phyloP scores from a whole-genome alignment of 1,140 invertebrate species.

The Drosophila eugracilis region DNA sequence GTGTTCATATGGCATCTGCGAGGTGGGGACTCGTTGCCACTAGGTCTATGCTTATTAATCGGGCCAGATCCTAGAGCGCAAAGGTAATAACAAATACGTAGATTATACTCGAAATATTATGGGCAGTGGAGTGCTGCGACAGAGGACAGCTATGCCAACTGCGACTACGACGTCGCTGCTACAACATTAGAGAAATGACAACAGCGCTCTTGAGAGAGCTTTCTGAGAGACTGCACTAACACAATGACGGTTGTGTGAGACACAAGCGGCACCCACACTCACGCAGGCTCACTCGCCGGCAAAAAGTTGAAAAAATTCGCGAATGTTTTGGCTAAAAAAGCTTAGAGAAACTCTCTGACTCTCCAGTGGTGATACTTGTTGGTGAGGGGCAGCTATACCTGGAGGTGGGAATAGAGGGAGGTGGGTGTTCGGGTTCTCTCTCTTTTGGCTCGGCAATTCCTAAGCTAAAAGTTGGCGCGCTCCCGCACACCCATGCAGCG shows the following conservation, averaged over 20 bases:
- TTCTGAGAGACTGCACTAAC: slow-evolving; percentile 69
- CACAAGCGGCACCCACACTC: slow-evolving; percentile 20
- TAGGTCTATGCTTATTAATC: no score
- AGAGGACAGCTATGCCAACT: slow-evolving; percentile 23
- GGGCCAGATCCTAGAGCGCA: no score
- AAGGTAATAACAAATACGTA: no score
- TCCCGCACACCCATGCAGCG: slow-evolving; percentile 31
- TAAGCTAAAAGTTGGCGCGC: slow-evolving; percentile 70
- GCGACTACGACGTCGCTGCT: slow-evolving; percentile 30
- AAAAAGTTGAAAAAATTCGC: slow-evolving; percentile 74
- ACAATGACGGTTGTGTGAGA: slow-evolving; percentile 54
- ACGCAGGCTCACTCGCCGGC: slow-evolving; percentile 51
- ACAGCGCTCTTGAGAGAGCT: slow-evolving; percentile 47
- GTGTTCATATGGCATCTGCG: no score
- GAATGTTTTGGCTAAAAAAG: slow-evolving; percentile 83
- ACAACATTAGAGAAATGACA: slow-evolving; percentile 65
- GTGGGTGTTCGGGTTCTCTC: slow-evolving; percentile 1
- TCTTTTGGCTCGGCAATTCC: slow-evolving; percentile 30
- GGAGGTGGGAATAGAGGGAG: no score
- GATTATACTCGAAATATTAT: slow-evolving; percentile 19
- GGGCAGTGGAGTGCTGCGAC: slow-evolving; percentile 29
- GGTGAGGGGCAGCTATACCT: no score
- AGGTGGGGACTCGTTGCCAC: no score
- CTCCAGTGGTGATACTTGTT: no score
- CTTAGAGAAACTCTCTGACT: slow-evolving; percentile 61